Percentiles rank a stretch among this genome's conserved stretches.
Conservation (phyloP, 1,140 invertebrate species). For the Ceratitis capitata region DNA sequence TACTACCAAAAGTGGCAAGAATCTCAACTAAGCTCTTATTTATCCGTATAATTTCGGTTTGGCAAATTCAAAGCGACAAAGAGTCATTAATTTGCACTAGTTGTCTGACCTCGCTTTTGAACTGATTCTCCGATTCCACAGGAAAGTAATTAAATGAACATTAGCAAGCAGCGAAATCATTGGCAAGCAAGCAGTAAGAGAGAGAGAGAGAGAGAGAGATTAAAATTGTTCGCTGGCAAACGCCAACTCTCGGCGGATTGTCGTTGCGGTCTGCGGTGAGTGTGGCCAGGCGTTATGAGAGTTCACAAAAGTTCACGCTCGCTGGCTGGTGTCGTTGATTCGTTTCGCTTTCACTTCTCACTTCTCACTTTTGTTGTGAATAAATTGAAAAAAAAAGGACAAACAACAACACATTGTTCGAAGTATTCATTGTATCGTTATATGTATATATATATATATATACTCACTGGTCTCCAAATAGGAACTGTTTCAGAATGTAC, state of each 20-base stretch:
- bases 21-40: too few relatives aligned
- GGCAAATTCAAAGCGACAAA: not conserved
- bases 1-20: too few relatives aligned
- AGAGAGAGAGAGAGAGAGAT: not conserved
- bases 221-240: not conserved
- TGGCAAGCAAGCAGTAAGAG: not conserved
- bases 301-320: not conserved
- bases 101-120: not conserved
- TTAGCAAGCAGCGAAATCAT: too few relatives aligned
- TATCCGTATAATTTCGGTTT: not conserved
- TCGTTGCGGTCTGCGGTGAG: not conserved
- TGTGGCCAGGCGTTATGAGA: not conserved
- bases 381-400: not conserved
- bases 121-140: not conserved
- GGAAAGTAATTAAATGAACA: not conserved
- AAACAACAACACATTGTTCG: not conserved
- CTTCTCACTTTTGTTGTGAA: not conserved
- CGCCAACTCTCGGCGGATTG: not conserved
- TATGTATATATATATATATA: too few relatives aligned
- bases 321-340: not conserved
- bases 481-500: not conserved
- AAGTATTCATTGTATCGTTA: too few relatives aligned
- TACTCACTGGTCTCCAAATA: not conserved
- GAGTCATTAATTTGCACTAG: not conserved
- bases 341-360: not conserved